Evolutionary conservation across 2,888 invertebrate genomes (phyloP), one percentile per base, ranked within the genome.

Genomic region (Drosophila mayaguana): DNA sequence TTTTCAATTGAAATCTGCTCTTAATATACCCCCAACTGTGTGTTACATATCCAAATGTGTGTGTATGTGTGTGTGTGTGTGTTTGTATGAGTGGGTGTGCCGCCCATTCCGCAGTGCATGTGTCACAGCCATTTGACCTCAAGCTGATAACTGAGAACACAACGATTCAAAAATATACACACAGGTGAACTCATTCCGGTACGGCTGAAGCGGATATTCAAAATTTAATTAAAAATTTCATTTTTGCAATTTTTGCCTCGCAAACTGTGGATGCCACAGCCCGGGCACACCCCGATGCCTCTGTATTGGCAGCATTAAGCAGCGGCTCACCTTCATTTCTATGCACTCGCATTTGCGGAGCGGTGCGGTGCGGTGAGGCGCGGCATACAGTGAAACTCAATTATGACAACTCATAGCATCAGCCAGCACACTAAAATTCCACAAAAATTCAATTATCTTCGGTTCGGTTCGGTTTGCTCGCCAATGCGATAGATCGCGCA

Each of bases 201-300:
- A 20, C 54, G 43, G 32, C 67, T 61, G 74, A 75, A 80, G 50
- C 73, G 87, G 72, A 83, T 81, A 86, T 90, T 90, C 83, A 88
- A 77, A 86, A 85, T 90, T 86, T 86, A 86, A 90, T 86, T 86
- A 90, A 86, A 88, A 88, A 81, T 86, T 90, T 88, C 89, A 86
- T 88, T 90, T 83, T 81, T 77, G 77, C 81, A 74, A 90, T 86
- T 90, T 85, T 72, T 54, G 60, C 57, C 63, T 42, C 20, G 57
- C 40, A 42, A 51, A 51, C 28, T 56, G 32, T 32, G 56, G 9
- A 51, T 45, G 51, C 25, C 25, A 42, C 32, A 38, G 38, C 48
- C 59, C 48, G 28, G 38, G 3, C 20, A 11, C 11, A 36, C 46
- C 55, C 51, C 60, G 59, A 45, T 50, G 56, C 60, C 51, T 76